Conservation (phyloP, 2,113 vertebrate species). For the Chaetura pelagica region DNA sequence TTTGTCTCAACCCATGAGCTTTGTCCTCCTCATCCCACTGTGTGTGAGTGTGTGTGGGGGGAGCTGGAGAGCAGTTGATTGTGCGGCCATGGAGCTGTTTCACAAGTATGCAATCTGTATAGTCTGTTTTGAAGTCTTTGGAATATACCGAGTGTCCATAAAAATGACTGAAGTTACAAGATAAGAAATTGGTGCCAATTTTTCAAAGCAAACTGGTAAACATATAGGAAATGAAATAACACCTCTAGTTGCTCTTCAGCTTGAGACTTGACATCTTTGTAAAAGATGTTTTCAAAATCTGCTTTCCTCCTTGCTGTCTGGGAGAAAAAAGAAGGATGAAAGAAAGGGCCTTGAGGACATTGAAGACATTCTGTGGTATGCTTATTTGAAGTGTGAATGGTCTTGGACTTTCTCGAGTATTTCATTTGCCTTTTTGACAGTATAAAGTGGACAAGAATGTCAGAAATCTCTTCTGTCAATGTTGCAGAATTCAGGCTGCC, state of each 20-base stretch:
- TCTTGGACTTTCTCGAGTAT: not conserved
- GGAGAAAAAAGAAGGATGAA: not conserved
- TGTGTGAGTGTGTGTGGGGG: too few species aligned
- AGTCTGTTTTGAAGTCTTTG: not conserved
- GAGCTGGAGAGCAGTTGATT: too few species aligned
- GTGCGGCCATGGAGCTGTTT: too few species aligned
- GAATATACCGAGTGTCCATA: not conserved
- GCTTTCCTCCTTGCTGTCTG: not conserved
- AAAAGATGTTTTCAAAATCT: constrained; percentile 25
- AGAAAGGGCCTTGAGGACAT: not conserved
- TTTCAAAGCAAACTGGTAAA: constrained; percentile 13
- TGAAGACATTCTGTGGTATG: not conserved
- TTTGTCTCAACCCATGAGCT: too few species aligned
- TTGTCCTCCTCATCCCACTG: too few species aligned
- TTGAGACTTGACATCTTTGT: not conserved
- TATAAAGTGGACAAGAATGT: not conserved
- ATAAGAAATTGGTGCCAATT: not conserved
- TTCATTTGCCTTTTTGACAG: constrained; percentile 23
- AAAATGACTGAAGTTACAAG: not conserved
- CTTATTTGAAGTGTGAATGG: constrained; percentile 24
- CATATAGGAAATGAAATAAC: not conserved
- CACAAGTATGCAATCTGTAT: not conserved
- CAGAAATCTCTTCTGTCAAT: not conserved
- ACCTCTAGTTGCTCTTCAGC: not conserved
- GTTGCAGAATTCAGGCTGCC: not conserved